A percentile compares a stretch with the other conserved stretches of the same genome.
These are phyloP conservation scores for Gastracanthus pulcherrimus DNA, from an alignment of 2,888 invertebrate genomes.

Conservation along the genomic window DNA sequence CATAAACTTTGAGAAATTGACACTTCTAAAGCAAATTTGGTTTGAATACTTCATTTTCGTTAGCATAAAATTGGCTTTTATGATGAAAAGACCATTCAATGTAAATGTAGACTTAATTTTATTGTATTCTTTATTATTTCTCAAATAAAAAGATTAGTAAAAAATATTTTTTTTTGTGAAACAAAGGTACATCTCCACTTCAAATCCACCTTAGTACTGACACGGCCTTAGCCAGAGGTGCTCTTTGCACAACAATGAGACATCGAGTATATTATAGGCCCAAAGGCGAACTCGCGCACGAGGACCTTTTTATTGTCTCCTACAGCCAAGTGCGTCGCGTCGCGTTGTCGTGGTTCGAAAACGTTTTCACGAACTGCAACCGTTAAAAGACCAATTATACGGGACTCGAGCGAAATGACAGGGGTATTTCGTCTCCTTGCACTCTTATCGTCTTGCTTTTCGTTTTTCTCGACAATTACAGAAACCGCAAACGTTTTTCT, in stretches of 20 bases:
- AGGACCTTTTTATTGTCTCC: constrained; percentile 43
- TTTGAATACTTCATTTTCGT: too few relatives aligned
- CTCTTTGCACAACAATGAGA: background rate
- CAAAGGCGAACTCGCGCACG: background rate
- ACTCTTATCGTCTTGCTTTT: constrained; percentile 18
- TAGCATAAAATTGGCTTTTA: too few relatives aligned
- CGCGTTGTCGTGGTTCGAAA: constrained; percentile 31
- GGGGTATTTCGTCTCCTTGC: background rate
- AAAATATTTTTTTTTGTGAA: too few relatives aligned
- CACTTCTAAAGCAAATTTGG: too few relatives aligned
- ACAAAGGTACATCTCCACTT: too few relatives aligned
- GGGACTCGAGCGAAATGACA: constrained; percentile 10
- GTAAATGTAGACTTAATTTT: too few relatives aligned
- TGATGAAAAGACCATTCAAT: too few relatives aligned
- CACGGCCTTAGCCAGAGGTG: background rate
- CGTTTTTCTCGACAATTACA: background rate
- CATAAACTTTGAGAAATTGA: too few relatives aligned
- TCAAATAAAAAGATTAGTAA: too few relatives aligned
- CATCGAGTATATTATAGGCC: constrained; percentile 1
- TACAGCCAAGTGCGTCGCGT: constrained; percentile 4
- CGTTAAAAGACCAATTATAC: constrained; percentile 48
- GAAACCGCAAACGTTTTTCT: constrained; percentile 14
- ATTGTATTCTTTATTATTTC: too few relatives aligned
- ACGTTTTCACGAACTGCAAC: constrained; percentile 6
- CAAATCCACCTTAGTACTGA: background rate